These are phyloP conservation scores for Drosophila nr. medialis DNA, from an alignment of 2,888 invertebrate species.

Conservation along the genomic window DNA sequence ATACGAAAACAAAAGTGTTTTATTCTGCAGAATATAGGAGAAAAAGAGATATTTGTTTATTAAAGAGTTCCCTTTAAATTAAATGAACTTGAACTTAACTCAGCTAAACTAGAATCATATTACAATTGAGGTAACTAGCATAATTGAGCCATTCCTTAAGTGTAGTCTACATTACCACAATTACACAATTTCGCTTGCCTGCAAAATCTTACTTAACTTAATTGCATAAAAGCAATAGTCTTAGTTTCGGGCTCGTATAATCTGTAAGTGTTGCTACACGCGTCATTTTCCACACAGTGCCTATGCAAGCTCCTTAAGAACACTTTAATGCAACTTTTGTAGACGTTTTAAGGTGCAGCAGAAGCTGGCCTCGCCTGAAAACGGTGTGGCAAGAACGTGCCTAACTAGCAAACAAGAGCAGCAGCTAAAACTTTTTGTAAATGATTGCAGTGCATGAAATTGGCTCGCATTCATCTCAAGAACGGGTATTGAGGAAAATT, in stretches of 20 bases:
- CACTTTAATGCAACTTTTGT: constrained; percentile 8
- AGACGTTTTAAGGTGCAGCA: constrained; percentile 38
- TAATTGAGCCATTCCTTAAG: background rate
- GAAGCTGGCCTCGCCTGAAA: constrained; percentile 18
- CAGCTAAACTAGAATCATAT: background rate
- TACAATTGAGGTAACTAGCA: background rate
- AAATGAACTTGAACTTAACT: background rate
- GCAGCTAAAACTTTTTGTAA: constrained; percentile 51
- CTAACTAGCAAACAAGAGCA: constrained; percentile 33
- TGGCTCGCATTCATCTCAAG: constrained; percentile 41
- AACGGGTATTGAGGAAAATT: constrained; percentile 39
- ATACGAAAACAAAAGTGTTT: too few relatives aligned
- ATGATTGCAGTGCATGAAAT: constrained; percentile 70
- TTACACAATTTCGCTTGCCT: background rate
- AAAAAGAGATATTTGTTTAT: background rate
- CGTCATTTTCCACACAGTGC: constrained; percentile 1
- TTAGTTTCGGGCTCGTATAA: background rate
- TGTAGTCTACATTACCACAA: background rate
- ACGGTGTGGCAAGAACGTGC: constrained; percentile 38
- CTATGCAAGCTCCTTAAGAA: constrained; percentile 5
- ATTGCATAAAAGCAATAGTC: constrained; percentile 6
- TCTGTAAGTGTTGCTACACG: background rate
- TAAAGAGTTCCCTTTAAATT: background rate
- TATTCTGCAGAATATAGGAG: too few relatives aligned
- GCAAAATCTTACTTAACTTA: constrained; percentile 6